Conservation (phyloP, 2,113 vertebrate species). For the Nyctereutes procyonoides region DNA sequence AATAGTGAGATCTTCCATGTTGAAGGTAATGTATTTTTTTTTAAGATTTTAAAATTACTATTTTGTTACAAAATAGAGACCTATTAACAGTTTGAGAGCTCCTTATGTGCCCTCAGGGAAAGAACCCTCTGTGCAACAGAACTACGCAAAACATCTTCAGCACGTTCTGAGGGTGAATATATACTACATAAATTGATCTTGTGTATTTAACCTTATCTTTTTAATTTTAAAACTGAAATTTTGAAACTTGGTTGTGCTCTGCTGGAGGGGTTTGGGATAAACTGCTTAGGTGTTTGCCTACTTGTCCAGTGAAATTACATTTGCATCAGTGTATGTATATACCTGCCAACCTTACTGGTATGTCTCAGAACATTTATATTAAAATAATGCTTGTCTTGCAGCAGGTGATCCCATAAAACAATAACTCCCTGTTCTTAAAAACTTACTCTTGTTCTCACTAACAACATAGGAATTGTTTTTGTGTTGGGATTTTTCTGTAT, state of each 20-base stretch:
- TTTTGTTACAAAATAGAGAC: slow-evolving; percentile 92
- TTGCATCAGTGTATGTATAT: slow-evolving; percentile 82
- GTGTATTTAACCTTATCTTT: slow-evolving; percentile 90
- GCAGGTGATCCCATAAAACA: slow-evolving; percentile 83
- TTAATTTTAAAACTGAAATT: slow-evolving; percentile 90
- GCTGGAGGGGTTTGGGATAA: slow-evolving; percentile 88
- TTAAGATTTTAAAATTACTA: slow-evolving; percentile 91
- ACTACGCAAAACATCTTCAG: slow-evolving; percentile 90
- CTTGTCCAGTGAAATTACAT: slow-evolving; percentile 86
- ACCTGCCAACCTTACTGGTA: slow-evolving; percentile 81
- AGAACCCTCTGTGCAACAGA: slow-evolving; percentile 91
- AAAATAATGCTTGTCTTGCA: slow-evolving; percentile 82
- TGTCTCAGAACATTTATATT: slow-evolving; percentile 77
- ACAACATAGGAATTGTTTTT: slow-evolving; percentile 79
- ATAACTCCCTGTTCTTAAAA: slow-evolving; percentile 78
- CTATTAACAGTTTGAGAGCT: slow-evolving; percentile 89
- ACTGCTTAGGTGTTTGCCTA: slow-evolving; percentile 88
- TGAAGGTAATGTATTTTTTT: slow-evolving; percentile 91
- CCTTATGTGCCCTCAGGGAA: slow-evolving; percentile 93
- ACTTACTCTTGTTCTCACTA: slow-evolving; percentile 70
- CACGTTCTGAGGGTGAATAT: slow-evolving; percentile 90
- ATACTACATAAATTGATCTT: slow-evolving; percentile 91
- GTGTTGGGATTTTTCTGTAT: slow-evolving; percentile 74
- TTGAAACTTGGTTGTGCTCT: slow-evolving; percentile 89
- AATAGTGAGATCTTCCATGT: slow-evolving; percentile 91